Conservation (phyloP, 1,140 invertebrate genomes). For the Chrysomallon squamiferum region DNA sequence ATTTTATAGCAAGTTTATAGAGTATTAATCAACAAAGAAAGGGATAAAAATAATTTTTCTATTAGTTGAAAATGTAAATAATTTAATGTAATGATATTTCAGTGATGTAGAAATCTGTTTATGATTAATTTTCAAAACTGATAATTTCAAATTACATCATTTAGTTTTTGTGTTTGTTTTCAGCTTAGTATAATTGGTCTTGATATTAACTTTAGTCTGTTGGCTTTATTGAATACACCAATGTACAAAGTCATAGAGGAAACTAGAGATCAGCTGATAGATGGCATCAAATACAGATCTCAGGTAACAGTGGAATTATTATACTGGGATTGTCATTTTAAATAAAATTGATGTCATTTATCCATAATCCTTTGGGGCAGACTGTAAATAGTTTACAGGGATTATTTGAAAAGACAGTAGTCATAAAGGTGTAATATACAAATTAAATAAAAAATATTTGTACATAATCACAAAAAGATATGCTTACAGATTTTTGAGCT, state of each 20-base stretch:
- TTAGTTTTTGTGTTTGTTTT: slow-evolving; percentile 33
- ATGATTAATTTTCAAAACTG: too few species aligned
- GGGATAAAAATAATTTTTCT: not conserved
- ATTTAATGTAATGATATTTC: not conserved
- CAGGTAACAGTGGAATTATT: slow-evolving; percentile 41
- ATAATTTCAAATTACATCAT: not conserved
- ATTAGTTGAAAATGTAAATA: not conserved
- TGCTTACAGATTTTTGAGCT: not conserved
- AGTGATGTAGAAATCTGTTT: not conserved
- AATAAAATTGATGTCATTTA: not conserved
- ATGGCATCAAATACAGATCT: slow-evolving; percentile 75
- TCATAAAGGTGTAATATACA: not conserved
- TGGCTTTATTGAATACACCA: slow-evolving; percentile 77
- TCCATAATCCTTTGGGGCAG: not conserved
- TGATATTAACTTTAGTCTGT: slow-evolving; percentile 84
- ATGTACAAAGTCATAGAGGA: slow-evolving; percentile 71
- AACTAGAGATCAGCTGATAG: slow-evolving; percentile 76
- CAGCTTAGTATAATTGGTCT: slow-evolving; percentile 76
- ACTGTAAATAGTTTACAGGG: not conserved
- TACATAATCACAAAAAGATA: not conserved
- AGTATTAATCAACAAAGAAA: not conserved
- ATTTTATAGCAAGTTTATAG: too few species aligned
- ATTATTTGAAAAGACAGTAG: slow-evolving; percentile 3
- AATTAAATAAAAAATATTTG: not conserved
- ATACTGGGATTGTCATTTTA: not conserved